These are phyloP conservation scores for Emydoidea blandingii DNA, from an alignment of 2,797 vertebrate species.

Conservation along the genomic window DNA sequence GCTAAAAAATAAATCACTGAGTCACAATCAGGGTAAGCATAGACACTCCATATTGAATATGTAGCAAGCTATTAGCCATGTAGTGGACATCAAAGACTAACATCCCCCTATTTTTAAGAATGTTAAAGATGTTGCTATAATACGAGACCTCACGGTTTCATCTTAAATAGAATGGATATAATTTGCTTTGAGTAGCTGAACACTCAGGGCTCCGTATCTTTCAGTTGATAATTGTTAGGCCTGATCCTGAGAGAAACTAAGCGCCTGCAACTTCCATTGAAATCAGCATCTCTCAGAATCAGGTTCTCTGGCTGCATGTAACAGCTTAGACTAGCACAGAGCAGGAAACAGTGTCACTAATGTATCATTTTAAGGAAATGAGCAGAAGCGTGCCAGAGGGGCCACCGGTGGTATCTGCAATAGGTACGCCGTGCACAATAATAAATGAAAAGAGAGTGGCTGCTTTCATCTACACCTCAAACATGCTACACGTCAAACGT, in stretches of 20 bases:
- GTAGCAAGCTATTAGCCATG: not conserved
- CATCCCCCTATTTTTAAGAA: not conserved
- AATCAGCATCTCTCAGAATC: not conserved
- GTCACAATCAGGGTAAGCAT: slow-evolving; percentile 89
- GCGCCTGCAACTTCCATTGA: not conserved
- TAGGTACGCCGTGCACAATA: not conserved
- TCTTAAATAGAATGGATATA: not conserved
- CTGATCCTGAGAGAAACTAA: not conserved
- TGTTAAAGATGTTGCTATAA: not conserved
- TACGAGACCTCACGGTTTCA: not conserved
- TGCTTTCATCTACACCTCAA: not conserved
- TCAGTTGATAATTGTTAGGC: not conserved
- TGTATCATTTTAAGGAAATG: not conserved
- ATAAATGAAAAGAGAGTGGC: not conserved
- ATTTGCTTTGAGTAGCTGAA: not conserved
- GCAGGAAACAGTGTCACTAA: not conserved
- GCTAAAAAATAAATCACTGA: slow-evolving; percentile 84
- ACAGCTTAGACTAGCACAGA: not conserved
- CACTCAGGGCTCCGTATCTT: not conserved
- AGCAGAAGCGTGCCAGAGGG: not conserved
- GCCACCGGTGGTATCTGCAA: not conserved
- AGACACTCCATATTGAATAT: too few relatives aligned
- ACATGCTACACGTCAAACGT: not conserved
- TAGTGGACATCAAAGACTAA: not conserved
- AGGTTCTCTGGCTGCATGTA: not conserved